Conservation (phyloP, 1,140 invertebrate species). For the Ceratina calcarata region DNA sequence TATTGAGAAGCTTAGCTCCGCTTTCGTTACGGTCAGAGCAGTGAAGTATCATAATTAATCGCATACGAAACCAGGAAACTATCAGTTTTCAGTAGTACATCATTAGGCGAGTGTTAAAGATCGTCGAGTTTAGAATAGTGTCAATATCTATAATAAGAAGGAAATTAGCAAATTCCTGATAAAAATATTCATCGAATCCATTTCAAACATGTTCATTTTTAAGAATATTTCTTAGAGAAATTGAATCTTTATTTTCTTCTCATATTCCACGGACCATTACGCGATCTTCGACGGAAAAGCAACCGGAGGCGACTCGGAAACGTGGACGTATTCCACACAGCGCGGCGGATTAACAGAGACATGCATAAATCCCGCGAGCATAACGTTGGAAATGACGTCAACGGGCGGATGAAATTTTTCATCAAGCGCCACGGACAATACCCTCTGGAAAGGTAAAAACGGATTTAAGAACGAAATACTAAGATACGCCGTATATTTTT, state of each 20-base stretch:
- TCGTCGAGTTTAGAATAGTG: not conserved
- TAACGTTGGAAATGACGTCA: not conserved
- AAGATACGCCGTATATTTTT: constrained; percentile 13
- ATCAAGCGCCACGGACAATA: not conserved
- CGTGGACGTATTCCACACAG: not conserved
- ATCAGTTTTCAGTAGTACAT: not conserved
- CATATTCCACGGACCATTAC: not conserved
- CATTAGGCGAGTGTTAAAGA: not conserved
- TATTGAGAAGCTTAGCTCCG: not conserved
- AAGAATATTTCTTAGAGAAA: not conserved
- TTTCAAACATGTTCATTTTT: not conserved
- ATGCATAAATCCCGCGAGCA: not conserved
- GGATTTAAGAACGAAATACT: not conserved
- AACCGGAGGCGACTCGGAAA: not conserved
- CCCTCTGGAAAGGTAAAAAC: not conserved
- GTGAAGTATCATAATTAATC: constrained; percentile 19
- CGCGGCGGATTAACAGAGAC: not conserved
- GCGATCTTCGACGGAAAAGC: too few species aligned
- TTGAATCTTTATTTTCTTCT: not conserved
- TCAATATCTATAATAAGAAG: too few species aligned
- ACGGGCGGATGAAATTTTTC: not conserved
- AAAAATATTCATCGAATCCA: too few species aligned
- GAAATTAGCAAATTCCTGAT: not conserved
- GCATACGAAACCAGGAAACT: not conserved
- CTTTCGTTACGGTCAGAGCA: not conserved